These are phyloP conservation scores for Zaprionus capensis DNA, from an alignment of 1,140 invertebrate genomes.

Conservation along the genomic window DNA sequence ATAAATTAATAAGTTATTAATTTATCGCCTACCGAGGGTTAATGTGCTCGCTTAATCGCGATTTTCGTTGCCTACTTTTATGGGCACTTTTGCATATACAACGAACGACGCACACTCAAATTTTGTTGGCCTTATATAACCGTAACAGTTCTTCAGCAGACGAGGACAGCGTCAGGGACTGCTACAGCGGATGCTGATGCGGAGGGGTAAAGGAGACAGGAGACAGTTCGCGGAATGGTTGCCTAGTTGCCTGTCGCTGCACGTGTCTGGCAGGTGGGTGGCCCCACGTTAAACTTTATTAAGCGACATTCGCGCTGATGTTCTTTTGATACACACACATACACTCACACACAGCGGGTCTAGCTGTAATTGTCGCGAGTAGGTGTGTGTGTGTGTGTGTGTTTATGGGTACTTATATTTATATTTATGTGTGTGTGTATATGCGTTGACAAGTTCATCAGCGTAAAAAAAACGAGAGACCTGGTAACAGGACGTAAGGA, in stretches of 20 bases:
- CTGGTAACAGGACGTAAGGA: slow-evolving; percentile 51
- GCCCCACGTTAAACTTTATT: slow-evolving; percentile 9
- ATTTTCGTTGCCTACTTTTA: slow-evolving; percentile 36
- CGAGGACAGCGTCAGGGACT: not conserved
- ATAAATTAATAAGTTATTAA: not conserved
- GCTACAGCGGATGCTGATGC: not conserved
- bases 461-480: slow-evolving; percentile 12
- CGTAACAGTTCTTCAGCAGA: slow-evolving; percentile 18
- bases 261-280: slow-evolving; percentile 32
- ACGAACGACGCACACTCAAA: slow-evolving; percentile 23
- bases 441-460: slow-evolving; percentile 29
- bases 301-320: slow-evolving; percentile 20
- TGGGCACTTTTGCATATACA: slow-evolving; percentile 12
- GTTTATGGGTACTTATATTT: slow-evolving; percentile 4
- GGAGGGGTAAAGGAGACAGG: not conserved
- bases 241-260: slow-evolving; percentile 5
- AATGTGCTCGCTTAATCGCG: not conserved
- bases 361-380: not conserved
- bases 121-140: slow-evolving; percentile 45
- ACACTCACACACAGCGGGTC: slow-evolving; percentile 1
- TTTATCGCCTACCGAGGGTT: not conserved
- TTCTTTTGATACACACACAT: slow-evolving; percentile 23
- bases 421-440: slow-evolving; percentile 3
- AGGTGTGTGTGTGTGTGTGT: not conserved
- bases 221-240: not conserved